phyloP scores from a whole-genome alignment of 1,140 invertebrate genomes.

The Drosophila leontia region DNA sequence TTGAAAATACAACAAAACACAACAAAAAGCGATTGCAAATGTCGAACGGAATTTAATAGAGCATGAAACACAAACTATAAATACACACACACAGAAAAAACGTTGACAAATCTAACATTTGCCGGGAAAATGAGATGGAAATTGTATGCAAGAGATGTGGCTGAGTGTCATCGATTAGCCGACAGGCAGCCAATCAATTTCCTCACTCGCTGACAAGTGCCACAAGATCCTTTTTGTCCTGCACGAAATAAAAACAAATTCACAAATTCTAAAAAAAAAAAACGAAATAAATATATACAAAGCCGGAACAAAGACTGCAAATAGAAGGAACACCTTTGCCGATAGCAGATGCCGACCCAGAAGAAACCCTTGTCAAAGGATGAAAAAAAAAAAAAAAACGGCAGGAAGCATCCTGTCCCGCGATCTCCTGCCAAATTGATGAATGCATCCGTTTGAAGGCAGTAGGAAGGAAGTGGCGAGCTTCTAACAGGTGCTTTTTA shows the following conservation, averaged over 20 bases:
- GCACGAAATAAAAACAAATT: background rate
- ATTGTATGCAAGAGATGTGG: constrained; percentile 33
- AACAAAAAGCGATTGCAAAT: constrained; percentile 24
- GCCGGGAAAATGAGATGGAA: constrained; percentile 30
- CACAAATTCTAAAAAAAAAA: background rate
- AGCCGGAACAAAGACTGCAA: constrained; percentile 21
- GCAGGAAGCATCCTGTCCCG: constrained; percentile 61
- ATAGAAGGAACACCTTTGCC: constrained; percentile 32
- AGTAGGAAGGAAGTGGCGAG: constrained; percentile 61
- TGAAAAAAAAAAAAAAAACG: background rate
- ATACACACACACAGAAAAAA: constrained; percentile 1
- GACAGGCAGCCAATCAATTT: constrained; percentile 80
- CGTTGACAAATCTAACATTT: constrained; percentile 45
- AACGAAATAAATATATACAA: constrained; percentile 4
- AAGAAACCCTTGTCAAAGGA: constrained; percentile 67
- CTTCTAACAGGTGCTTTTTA: constrained; percentile 66
- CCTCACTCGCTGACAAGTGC: constrained; percentile 65
- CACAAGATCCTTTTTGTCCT: constrained; percentile 43
- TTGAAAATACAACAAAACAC: constrained; percentile 2
- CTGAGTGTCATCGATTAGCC: constrained; percentile 75
- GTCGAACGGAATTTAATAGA: constrained; percentile 68
- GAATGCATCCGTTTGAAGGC: constrained; percentile 81
- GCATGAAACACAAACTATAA: constrained; percentile 56
- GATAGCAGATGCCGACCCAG: constrained; percentile 57
- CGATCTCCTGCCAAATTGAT: constrained; percentile 75